Percentiles rank a stretch among this genome's conserved stretches.
Evolutionary conservation across 23 tunicate genomes (phyloP).

Genomic region (Corella eumyota): DNA sequence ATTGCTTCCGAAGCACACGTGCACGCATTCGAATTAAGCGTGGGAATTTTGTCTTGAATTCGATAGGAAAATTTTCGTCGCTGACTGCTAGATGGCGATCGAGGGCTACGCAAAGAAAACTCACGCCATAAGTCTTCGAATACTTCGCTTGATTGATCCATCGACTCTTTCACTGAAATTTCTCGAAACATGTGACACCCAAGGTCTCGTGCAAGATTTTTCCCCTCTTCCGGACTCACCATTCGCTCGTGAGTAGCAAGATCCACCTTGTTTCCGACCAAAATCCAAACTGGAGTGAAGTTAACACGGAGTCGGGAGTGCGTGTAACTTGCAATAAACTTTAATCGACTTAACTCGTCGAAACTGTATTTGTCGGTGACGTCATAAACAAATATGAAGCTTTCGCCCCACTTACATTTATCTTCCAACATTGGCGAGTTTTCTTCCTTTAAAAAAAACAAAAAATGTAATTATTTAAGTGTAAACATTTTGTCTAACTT

Average conservation of each 20-base stretch:
- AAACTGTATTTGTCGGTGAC: constrained; percentile 78
- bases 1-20: constrained; percentile 32
- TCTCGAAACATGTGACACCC: constrained; percentile 70
- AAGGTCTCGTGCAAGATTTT: constrained; percentile 49
- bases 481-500: not conserved
- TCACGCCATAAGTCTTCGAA: constrained; percentile 64
- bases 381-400: constrained; percentile 69
- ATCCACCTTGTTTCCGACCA: constrained; percentile 68
- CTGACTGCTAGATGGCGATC: constrained; percentile 67
- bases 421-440: constrained; percentile 57
- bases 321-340: constrained; percentile 66
- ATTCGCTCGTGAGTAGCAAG: constrained; percentile 57
- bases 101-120: constrained; percentile 52
- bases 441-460: constrained; percentile 34
- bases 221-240: constrained; percentile 58
- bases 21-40: constrained; percentile 40
- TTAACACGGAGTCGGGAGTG: constrained; percentile 38
- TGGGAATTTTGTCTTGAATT: constrained; percentile 55
- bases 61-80: constrained; percentile 35
- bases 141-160: constrained; percentile 37
- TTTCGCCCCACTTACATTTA: constrained; percentile 81
- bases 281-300: constrained; percentile 48
- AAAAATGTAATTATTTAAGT: not conserved
- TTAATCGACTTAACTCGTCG: constrained; percentile 65
- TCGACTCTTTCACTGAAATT: constrained; percentile 75